phyloP scores from a whole-genome alignment of 92 coral and sea anemone species.

The Zoanthus sansibaricus region DNA sequence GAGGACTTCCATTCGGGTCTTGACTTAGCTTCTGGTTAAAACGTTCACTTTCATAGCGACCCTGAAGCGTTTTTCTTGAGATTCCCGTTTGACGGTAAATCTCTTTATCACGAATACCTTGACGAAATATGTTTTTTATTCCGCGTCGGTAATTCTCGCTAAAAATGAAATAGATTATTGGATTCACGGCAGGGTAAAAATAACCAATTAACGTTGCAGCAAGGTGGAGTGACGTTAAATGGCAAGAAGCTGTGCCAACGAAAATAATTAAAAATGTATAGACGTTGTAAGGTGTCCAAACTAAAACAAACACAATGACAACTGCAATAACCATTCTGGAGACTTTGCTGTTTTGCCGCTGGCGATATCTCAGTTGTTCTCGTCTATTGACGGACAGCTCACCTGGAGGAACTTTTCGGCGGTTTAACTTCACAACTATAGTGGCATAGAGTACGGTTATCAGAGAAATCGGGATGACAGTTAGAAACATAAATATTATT shows the following conservation, averaged over 20 bases:
- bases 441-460: conserved; percentile 57
- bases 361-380: conserved; percentile 30
- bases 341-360: conserved; percentile 67
- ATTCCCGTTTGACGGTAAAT: not conserved
- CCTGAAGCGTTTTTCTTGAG: conserved; percentile 8
- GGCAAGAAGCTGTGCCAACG: conserved; percentile 53
- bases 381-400: conserved; percentile 24
- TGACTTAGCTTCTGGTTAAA: conserved; percentile 1
- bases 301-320: conserved; percentile 59
- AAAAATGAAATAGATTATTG: conserved; percentile 63
- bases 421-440: conserved; percentile 45
- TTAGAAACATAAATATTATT: conserved; percentile 49
- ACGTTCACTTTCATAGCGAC: conserved; percentile 5
- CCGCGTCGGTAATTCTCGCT: conserved; percentile 69
- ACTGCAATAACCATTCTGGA: conserved; percentile 64
- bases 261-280: conserved; percentile 46
- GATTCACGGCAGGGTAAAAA: conserved; percentile 58
- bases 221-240: conserved; percentile 17
- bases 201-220: conserved; percentile 28
- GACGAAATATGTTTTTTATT: conserved; percentile 34
- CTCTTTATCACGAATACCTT: not conserved
- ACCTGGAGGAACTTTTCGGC: conserved; percentile 57
- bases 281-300: conserved; percentile 69
- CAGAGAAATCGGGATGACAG: conserved; percentile 57
- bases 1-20: conserved; percentile 33